These are phyloP conservation scores for Apis florea DNA, from an alignment of 1,140 invertebrate genomes.

Conservation along the genomic window DNA sequence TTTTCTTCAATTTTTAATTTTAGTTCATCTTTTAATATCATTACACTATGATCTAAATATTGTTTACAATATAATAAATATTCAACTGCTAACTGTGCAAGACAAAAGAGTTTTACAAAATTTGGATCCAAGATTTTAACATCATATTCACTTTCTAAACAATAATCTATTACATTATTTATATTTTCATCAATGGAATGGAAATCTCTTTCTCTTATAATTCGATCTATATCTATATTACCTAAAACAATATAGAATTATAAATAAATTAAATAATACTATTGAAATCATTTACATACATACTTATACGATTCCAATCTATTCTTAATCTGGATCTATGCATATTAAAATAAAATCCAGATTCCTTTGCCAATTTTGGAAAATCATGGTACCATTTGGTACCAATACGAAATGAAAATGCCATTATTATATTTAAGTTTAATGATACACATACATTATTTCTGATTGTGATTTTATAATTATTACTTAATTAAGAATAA, in stretches of 20 bases:
- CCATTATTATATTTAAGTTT: conserved; percentile 65
- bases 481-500: not conserved
- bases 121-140: conserved; percentile 84
- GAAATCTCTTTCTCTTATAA: conserved; percentile 85
- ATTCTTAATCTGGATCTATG: conserved; percentile 81
- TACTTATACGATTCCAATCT: conserved; percentile 86
- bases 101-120: conserved; percentile 85
- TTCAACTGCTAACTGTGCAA: conserved; percentile 86
- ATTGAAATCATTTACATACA: conserved; percentile 60
- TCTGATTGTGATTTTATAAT: no score
- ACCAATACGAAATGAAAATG: conserved; percentile 81
- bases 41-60: conserved; percentile 85
- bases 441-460: conserved; percentile 16
- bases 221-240: conserved; percentile 83
- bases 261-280: not conserved
- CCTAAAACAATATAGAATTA: conserved; percentile 75
- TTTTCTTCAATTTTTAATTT: conserved; percentile 81
- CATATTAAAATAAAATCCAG: conserved; percentile 85
- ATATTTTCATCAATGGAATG: conserved; percentile 83
- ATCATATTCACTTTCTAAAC: conserved; percentile 83
- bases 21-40: conserved; percentile 83
- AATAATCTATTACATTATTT: conserved; percentile 83
- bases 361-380: conserved; percentile 84
- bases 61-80: conserved; percentile 86
- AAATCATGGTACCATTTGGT: conserved; percentile 85